Base-by-base conservation (phyloP, 2,797 vertebrate genomes). In the Eulemur rubriventer region DNA sequence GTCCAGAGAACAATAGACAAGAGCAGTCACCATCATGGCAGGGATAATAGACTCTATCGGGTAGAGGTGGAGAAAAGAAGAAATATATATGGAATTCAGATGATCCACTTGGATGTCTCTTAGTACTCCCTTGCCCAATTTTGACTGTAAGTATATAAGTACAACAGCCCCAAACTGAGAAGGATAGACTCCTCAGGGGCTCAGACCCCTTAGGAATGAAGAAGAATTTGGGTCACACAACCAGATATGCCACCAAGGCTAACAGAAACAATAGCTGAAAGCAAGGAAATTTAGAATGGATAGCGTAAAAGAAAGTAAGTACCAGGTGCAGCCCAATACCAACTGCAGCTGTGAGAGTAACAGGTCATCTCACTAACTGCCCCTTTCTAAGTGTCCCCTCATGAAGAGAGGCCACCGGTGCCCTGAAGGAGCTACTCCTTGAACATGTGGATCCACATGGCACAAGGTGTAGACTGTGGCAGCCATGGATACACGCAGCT, bases 291-390 rank as follows among this genome's bases (percentile, higher is more conserved):
- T 69, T 28, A 61, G 35, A 82, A 81, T 9, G 7, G 8, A 67
- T 43, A 1, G 1, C 1, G 0, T 2, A 81, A 11, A 69, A 61
- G 61, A 20, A 0, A 9, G n/a, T 4, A 24, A 24, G 10, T 55
- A 35, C 33, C 24, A 87, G 18, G 26, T 41, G 30, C 14, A n/a
- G 14, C 4, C 43, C 67, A 41, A 48, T 38, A 76, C 14, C 26
- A 93, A 22, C 24, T 30, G 35, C 38, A 72, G 41, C 24, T 20
- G 13, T 35, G 8, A 95, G 35, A 20, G 20, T 2, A 22, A 17
- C 12, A 38, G 30, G 13, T 59, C 50, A 81, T 30, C 35, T n/a
- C 17, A 38, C 24, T 30, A 52, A 30, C 41, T 65, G 57, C 10
- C 75, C 24, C 7, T 30, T 22, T 80, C 18, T 46, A 59, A 88